phyloP scores from a whole-genome alignment of 2,797 vertebrate genomes.

The Pelodytes ibericus region DNA sequence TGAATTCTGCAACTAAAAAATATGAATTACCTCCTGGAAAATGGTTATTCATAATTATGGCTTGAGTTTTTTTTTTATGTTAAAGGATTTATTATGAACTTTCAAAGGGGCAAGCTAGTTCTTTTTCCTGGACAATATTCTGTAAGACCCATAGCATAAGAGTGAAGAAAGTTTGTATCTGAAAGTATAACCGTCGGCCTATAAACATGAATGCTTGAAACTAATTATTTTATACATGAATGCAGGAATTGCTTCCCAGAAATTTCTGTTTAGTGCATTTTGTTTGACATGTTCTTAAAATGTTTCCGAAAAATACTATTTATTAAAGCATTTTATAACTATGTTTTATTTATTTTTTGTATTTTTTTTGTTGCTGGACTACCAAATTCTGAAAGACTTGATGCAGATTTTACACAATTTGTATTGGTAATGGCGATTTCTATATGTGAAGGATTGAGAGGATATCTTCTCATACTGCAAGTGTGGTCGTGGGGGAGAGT shows the following conservation, averaged over 20 bases:
- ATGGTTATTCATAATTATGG: slow-evolving; percentile 61
- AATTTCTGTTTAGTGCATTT: slow-evolving; percentile 83
- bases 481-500: too few relatives aligned
- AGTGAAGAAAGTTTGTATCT: slow-evolving; percentile 58
- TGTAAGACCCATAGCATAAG: slow-evolving; percentile 62
- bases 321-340: slow-evolving; percentile 96
- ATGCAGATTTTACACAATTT: too few relatives aligned
- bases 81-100: slow-evolving; percentile 63
- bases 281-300: slow-evolving; percentile 82
- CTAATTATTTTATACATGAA: slow-evolving; percentile 82
- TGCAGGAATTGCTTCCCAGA: slow-evolving; percentile 75
- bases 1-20: slow-evolving; percentile 57
- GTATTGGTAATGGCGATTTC: too few relatives aligned
- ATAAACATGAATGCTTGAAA: slow-evolving; percentile 72
- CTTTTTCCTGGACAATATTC: slow-evolving; percentile 67
- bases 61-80: slow-evolving; percentile 56
- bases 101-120: slow-evolving; percentile 63
- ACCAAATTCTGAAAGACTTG: too few relatives aligned
- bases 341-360: slow-evolving; percentile 67
- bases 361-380: too few relatives aligned
- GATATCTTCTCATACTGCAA: too few relatives aligned
- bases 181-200: slow-evolving; percentile 63
- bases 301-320: slow-evolving; percentile 82
- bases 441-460: too few relatives aligned
- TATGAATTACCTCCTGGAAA: slow-evolving; percentile 70